Evolutionary conservation across 2,797 vertebrate genomes (phyloP).

Genomic region (Distichodus sexfasciatus): DNA sequence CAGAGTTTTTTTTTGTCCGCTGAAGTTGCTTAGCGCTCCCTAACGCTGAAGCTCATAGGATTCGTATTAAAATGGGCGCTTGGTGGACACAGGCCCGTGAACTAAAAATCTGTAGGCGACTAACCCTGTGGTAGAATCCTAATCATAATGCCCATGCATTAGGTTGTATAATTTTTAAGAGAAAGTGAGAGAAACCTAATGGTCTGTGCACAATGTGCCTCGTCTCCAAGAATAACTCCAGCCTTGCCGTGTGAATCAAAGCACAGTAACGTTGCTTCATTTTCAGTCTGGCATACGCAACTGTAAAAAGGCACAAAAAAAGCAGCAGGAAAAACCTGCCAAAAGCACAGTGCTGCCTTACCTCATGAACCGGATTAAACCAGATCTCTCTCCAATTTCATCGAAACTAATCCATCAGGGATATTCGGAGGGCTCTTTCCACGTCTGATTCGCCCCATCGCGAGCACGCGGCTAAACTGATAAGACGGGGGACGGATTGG

Average conservation of each 20-base stretch:
- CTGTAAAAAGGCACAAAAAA: neutral
- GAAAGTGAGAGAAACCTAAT: no score
- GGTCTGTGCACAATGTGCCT: no score
- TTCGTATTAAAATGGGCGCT: no score
- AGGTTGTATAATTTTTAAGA: no score
- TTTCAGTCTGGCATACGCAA: neutral
- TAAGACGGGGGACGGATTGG: no score
- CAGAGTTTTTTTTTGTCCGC: no score
- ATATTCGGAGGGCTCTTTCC: slow-evolving; percentile 6
- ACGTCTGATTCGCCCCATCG: neutral
- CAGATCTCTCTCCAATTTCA: slow-evolving; percentile 24
- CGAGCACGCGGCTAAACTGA: neutral
- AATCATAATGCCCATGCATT: no score
- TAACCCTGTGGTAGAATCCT: no score
- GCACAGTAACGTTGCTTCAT: slow-evolving; percentile 3
- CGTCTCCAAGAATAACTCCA: neutral
- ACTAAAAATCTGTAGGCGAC: no score
- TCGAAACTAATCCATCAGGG: slow-evolving; percentile 22
- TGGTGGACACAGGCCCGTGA: no score
- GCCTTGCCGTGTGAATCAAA: neutral
- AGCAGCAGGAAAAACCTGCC: neutral
- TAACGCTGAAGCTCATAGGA: no score
- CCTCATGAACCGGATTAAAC: slow-evolving; percentile 28
- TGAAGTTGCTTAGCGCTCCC: no score
- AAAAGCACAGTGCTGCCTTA: slow-evolving; percentile 12